phyloP scores from a whole-genome alignment of 2,113 vertebrate genomes.

The Leucopsar rothschildi region DNA sequence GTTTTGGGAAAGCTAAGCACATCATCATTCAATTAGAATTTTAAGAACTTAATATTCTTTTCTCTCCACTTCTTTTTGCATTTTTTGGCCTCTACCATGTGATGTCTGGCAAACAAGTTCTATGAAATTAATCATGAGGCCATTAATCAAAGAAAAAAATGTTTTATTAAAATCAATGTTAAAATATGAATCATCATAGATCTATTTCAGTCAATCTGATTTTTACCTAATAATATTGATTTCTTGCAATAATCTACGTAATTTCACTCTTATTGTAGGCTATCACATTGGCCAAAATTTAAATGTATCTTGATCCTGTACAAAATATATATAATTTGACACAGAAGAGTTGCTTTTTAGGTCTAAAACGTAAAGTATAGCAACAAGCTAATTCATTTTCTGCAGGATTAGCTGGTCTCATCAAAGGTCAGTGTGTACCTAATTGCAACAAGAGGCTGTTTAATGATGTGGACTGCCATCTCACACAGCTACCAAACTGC shows the following conservation, averaged over 20 bases:
- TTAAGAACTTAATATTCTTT: background rate
- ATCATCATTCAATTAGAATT: background rate
- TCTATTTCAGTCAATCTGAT: background rate
- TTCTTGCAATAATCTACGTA: background rate
- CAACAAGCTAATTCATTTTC: background rate
- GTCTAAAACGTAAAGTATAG: background rate
- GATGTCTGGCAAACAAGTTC: background rate
- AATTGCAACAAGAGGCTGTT: background rate
- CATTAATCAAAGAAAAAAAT: background rate
- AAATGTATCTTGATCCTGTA: background rate
- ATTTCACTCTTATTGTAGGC: background rate
- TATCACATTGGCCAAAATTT: background rate
- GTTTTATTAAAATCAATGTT: background rate
- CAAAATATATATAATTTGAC: background rate
- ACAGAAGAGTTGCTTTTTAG: background rate
- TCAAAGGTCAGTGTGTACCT: background rate
- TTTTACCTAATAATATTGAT: background rate
- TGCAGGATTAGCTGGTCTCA: background rate
- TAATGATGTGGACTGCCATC: background rate
- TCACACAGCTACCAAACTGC: background rate
- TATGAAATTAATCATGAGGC: background rate
- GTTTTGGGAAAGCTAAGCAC: background rate
- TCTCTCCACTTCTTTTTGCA: background rate
- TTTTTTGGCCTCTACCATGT: background rate
- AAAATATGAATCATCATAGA: background rate